Base-by-base conservation (phyloP, 2,113 vertebrate genomes). In the Ammodramus savannarum region DNA sequence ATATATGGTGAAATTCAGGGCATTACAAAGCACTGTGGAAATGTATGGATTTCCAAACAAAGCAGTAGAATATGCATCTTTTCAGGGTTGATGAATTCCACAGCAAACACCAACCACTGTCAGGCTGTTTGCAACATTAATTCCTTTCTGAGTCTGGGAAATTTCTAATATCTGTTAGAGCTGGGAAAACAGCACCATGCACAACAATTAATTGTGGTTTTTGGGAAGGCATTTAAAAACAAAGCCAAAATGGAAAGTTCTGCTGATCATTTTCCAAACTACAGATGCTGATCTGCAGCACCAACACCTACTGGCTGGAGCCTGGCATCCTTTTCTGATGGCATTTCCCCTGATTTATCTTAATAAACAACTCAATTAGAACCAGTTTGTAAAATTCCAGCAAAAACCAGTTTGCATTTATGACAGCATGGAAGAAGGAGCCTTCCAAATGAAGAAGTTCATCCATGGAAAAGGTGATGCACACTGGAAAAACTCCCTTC, bases 31-130 rank as follows among this genome's bases (percentile, higher is more conserved):
- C 13, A 49, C 68, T 26, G 23, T 6, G 44, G 34, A 78, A 96
- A 87, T 85, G 48, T 77, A 90, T 77, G 73, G 73, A 88, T 95
- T 92, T 85, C 38, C 41, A 90, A 86, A 34, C 61, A 81, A 88
- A 92, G 77, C 57, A 68, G 58, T 12, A 76, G 81, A 89, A 94
- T 73, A 89, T 57, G 62, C 58, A 89, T 95, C 81, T 93, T 91
- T 82, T 82, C 92, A 85, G 49, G 49, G 38, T 85, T 76, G 78
- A 96, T 44, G 54, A 85, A 94, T 89, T 87, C 74, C 49, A 7
- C 73, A 49, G 41, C 83, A 86, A 94, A 77, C 72, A 81, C 27
- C 72, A 88, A 48, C 29, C 29, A 44, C n/a, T 65, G 69, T 85
- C 83, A 89, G 23, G 20, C 27, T 38, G 25, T 58, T 87, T 83